A percentile compares a stretch with the other conserved stretches of the same genome.
phyloP scores from a whole-genome alignment of 2,888 invertebrate species.

The Euplexia lucipara region DNA sequence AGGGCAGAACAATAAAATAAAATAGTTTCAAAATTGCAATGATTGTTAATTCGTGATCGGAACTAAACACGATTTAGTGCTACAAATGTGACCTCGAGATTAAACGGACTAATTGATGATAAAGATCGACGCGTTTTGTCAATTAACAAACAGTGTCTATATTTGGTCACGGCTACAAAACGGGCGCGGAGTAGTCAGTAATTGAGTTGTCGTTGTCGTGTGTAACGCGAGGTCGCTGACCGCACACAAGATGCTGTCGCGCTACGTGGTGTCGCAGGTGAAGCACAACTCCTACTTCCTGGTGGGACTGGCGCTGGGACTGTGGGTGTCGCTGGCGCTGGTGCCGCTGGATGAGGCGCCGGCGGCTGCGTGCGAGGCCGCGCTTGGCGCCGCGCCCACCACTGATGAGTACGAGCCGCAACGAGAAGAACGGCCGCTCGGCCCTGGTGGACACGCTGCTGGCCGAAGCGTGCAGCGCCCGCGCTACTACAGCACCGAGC shows the following conservation, averaged over 20 bases:
- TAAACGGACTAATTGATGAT: constrained; percentile 58
- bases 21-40: constrained; percentile 8
- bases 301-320: constrained; percentile 89
- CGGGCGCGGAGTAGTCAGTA: background rate
- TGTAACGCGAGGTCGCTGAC: constrained; percentile 18
- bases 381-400: constrained; percentile 39
- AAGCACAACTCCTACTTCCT: constrained; percentile 91
- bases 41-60: constrained; percentile 43
- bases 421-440: constrained; percentile 78
- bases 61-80: constrained; percentile 21
- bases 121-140: constrained; percentile 51
- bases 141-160: constrained; percentile 35
- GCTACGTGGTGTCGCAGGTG: constrained; percentile 86
- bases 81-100: constrained; percentile 54
- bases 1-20: constrained; percentile 3
- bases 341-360: constrained; percentile 85
- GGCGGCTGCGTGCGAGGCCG: constrained; percentile 58
- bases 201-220: constrained; percentile 1
- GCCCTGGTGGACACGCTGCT: constrained; percentile 70
- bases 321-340: constrained; percentile 89
- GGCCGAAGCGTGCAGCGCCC: constrained; percentile 93
- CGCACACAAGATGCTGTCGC: constrained; percentile 79
- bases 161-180: constrained; percentile 25
- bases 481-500: constrained; percentile 98
- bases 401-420: constrained; percentile 85